Evolutionary conservation across 2,113 vertebrate species (phyloP).

Genomic region (Bagarius yarrelli): DNA sequence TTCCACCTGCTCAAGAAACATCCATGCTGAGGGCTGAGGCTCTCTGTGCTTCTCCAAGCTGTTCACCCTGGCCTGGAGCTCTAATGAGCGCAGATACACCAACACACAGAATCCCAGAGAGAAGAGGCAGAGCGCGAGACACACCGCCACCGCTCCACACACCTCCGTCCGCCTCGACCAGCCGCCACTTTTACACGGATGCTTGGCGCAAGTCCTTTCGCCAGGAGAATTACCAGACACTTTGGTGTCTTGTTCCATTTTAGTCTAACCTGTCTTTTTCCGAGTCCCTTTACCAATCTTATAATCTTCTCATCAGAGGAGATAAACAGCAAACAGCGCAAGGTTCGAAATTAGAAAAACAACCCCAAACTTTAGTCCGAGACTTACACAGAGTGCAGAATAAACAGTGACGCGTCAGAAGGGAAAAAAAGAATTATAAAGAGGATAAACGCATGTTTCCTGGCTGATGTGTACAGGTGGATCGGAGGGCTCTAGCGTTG

Average conservation of each 20-base stretch:
- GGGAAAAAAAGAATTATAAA: background rate
- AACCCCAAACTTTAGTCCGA: slow-evolving; percentile 18
- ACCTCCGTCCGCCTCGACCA: slow-evolving; percentile 57
- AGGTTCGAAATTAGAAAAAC: slow-evolving; percentile 1
- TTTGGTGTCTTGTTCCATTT: slow-evolving; percentile 63
- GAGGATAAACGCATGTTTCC: slow-evolving; percentile 48
- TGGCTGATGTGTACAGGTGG: slow-evolving; percentile 21
- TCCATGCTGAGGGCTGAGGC: slow-evolving; percentile 62
- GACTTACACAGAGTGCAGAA: background rate
- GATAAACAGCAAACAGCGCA: slow-evolving; percentile 15
- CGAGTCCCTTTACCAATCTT: slow-evolving; percentile 33
- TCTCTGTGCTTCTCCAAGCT: slow-evolving; percentile 68
- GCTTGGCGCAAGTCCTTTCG: slow-evolving; percentile 50
- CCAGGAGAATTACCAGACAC: slow-evolving; percentile 22
- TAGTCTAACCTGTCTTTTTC: slow-evolving; percentile 11
- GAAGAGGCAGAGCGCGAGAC: slow-evolving; percentile 57
- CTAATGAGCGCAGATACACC: slow-evolving; percentile 63
- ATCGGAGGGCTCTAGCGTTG: slow-evolving; percentile 45
- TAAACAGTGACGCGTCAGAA: background rate
- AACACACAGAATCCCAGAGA: slow-evolving; percentile 68
- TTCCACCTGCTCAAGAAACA: slow-evolving; percentile 74
- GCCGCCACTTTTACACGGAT: slow-evolving; percentile 50
- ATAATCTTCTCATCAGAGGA: slow-evolving; percentile 7
- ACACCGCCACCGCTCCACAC: slow-evolving; percentile 48
- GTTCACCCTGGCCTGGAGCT: slow-evolving; percentile 67